phyloP scores from a whole-genome alignment of 2,113 vertebrate species.

The Paracanthobrama guichenoti region DNA sequence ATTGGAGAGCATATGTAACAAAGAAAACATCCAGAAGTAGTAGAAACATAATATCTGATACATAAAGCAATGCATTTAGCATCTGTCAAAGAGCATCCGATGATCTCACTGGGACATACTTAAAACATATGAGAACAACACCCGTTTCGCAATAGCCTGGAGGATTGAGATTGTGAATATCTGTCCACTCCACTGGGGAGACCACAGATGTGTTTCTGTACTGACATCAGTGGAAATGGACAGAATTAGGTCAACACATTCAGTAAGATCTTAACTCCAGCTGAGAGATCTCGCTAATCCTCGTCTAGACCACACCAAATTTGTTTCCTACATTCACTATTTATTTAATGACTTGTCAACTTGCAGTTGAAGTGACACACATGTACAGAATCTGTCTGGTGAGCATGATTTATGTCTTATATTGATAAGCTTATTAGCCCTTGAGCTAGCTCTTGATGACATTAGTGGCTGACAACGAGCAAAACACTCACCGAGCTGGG shows the following conservation, averaged over 20 bases:
- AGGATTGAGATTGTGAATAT: constrained; percentile 2
- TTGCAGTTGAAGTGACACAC: background rate
- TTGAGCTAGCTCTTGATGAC: constrained; percentile 8
- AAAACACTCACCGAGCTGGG: constrained; percentile 43
- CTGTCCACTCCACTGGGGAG: background rate
- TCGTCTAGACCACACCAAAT: constrained; percentile 7
- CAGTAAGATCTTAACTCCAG: constrained; percentile 22
- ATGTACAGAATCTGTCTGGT: background rate
- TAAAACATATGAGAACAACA: background rate
- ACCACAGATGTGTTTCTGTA: constrained; percentile 21
- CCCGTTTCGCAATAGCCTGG: background rate
- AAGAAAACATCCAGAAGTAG: background rate
- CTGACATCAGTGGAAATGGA: background rate
- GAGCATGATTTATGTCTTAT: background rate
- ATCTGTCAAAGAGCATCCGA: too few species aligned
- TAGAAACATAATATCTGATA: background rate
- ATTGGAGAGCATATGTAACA: background rate
- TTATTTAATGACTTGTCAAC: background rate
- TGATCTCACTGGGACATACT: background rate
- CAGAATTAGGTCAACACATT: constrained; percentile 31
- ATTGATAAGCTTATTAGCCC: constrained; percentile 27
- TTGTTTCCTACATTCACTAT: background rate
- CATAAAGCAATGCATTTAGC: background rate
- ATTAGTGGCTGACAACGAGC: background rate
- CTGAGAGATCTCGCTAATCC: constrained; percentile 32